Percentiles rank a stretch among this genome's conserved stretches.
phyloP scores from a whole-genome alignment of 2,888 invertebrate genomes.

The Eupithecia insigniata region DNA sequence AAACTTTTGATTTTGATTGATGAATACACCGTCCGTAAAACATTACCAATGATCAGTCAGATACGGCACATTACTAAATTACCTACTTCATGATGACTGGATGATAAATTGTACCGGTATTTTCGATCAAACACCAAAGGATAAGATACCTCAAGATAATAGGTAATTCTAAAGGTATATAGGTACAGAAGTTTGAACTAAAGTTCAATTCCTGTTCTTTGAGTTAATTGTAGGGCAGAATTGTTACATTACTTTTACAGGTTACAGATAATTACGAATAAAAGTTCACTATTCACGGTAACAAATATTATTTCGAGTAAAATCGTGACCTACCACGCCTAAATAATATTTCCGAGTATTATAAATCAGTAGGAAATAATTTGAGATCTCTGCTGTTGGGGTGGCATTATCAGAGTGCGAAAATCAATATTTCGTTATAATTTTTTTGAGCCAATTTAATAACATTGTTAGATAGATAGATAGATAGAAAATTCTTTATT shows the following conservation, averaged over 20 bases:
- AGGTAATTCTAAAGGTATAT: neutral
- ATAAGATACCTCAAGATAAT: neutral
- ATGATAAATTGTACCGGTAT: conserved; percentile 6
- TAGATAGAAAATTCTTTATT: too few relatives aligned
- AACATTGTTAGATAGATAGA: too few relatives aligned
- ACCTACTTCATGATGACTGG: neutral
- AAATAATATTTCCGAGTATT: conserved; percentile 13
- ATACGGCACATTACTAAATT: neutral
- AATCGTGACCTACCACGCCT: conserved; percentile 21
- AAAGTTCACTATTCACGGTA: conserved; percentile 3
- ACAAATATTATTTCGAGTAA: conserved; percentile 13
- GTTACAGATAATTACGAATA: conserved; percentile 11
- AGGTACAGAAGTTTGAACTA: neutral
- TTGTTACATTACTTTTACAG: conserved; percentile 8
- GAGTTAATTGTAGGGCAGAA: conserved; percentile 13
- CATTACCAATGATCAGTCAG: neutral
- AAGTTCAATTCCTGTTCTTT: conserved; percentile 10
- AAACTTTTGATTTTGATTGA: conserved; percentile 2
- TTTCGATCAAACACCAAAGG: conserved; percentile 5
- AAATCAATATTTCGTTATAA: conserved; percentile 18
- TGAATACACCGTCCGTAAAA: neutral
- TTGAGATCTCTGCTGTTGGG: conserved; percentile 18
- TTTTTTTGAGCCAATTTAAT: neutral
- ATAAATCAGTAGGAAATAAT: conserved; percentile 16
- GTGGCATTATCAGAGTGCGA: conserved; percentile 16